Conservation (phyloP, 2,888 invertebrate genomes). For the Pseudococcus viburni region DNA sequence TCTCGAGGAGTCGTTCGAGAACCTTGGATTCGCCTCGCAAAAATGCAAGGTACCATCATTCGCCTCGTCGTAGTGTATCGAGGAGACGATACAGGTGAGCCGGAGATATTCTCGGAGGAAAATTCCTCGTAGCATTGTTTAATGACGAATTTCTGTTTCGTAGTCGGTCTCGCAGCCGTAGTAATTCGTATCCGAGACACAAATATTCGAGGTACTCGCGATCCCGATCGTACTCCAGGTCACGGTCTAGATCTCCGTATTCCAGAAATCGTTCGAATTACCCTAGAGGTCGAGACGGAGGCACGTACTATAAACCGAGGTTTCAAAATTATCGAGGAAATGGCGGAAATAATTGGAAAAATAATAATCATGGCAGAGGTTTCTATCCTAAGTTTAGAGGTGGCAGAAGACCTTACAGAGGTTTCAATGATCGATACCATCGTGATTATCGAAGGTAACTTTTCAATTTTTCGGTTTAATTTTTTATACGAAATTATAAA, state of each 20-base stretch:
- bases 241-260: slow-evolving; percentile 69
- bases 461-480: background rate
- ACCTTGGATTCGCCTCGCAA: background rate
- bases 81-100: slow-evolving; percentile 59
- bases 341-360: slow-evolving; percentile 72
- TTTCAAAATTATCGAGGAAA: slow-evolving; percentile 78
- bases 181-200: slow-evolving; percentile 10
- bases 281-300: slow-evolving; percentile 78
- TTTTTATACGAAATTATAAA: no score
- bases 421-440: background rate
- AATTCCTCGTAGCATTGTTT: background rate
- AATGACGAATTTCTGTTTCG: background rate
- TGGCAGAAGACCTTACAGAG: background rate
- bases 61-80: slow-evolving; percentile 34
- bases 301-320: slow-evolving; percentile 85
- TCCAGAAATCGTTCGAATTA: slow-evolving; percentile 78
- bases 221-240: slow-evolving; percentile 10
- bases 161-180: slow-evolving; percentile 46
- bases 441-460: slow-evolving; percentile 56
- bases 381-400: background rate
- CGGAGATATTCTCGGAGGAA: background rate
- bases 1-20: slow-evolving; percentile 36
- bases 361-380: slow-evolving; percentile 2
- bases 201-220: slow-evolving; percentile 59
- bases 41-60: background rate